Conservation (phyloP, 2,888 invertebrate species). For the Strigamia transsilvanica region DNA sequence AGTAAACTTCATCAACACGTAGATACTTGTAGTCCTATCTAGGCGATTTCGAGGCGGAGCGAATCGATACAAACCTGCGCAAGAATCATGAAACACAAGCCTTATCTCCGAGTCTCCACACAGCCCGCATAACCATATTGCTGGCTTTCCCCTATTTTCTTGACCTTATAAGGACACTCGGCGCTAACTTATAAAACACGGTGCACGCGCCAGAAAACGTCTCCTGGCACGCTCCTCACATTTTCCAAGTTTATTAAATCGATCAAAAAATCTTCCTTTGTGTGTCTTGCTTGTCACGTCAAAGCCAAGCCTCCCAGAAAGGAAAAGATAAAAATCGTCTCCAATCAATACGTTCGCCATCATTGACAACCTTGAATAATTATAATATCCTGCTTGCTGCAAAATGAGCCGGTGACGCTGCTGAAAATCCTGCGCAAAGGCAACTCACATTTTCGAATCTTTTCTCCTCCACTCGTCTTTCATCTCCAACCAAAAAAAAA, state of each 20-base stretch:
- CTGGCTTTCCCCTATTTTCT: neutral
- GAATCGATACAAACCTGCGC: neutral
- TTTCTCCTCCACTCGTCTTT: neutral
- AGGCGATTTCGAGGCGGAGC: too few relatives aligned
- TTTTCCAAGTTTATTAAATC: constrained; percentile 45
- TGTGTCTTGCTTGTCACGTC: constrained; percentile 15
- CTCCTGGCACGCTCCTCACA: constrained; percentile 35
- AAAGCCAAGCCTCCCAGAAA: constrained; percentile 10
- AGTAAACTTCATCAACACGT: too few relatives aligned
- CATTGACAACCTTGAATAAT: constrained; percentile 24
- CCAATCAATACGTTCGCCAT: constrained; percentile 33
- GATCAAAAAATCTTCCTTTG: constrained; percentile 18
- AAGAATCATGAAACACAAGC: constrained; percentile 14
- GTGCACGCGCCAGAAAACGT: neutral
- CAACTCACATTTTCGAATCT: constrained; percentile 12
- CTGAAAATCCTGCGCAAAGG: neutral
- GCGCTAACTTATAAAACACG: constrained; percentile 38
- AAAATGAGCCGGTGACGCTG: neutral
- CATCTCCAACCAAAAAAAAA: neutral
- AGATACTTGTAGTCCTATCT: too few relatives aligned
- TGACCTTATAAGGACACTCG: constrained; percentile 24
- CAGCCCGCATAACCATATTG: constrained; percentile 2
- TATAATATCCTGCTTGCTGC: neutral
- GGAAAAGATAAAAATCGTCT: neutral
- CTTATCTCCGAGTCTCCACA: constrained; percentile 10